phyloP scores from a whole-genome alignment of 2,797 vertebrate genomes.

The Argya squamiceps region DNA sequence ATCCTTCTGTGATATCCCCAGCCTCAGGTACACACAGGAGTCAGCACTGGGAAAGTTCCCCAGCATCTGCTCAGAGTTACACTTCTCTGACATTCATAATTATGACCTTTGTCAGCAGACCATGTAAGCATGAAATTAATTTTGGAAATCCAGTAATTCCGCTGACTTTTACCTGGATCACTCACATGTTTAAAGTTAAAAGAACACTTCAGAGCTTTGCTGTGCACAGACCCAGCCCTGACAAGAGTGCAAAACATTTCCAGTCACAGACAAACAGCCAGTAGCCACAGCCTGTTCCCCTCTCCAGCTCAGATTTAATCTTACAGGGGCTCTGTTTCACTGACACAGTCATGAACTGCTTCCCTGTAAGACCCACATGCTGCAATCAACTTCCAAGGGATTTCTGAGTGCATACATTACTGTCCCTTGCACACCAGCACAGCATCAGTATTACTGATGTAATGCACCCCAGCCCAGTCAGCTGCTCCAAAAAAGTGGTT shows the following conservation, averaged over 20 bases:
- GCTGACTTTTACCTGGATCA: not conserved
- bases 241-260: not conserved
- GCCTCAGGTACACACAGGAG: not conserved
- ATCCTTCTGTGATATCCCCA: not conserved
- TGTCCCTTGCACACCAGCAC: not conserved
- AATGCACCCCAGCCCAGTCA: not conserved
- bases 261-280: not conserved
- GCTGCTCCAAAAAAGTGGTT: conserved; percentile 5
- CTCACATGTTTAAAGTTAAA: conserved; percentile 9
- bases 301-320: conserved; percentile 2
- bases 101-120: conserved; percentile 36
- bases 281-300: not conserved
- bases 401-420: not conserved
- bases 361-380: not conserved
- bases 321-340: not conserved
- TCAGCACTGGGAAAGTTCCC: not conserved
- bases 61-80: conserved; percentile 20
- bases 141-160: conserved; percentile 11
- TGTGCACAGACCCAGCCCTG: not conserved
- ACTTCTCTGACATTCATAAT: conserved; percentile 9
- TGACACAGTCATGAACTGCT: not conserved
- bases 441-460: not conserved
- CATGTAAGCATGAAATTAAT: conserved; percentile 39
- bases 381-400: not conserved
- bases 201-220: not conserved